Evolutionary conservation across 2,797 vertebrate species (phyloP), one percentile per base, ranked within the genome.

Genomic region (Mormyrus hasselquistii): DNA sequence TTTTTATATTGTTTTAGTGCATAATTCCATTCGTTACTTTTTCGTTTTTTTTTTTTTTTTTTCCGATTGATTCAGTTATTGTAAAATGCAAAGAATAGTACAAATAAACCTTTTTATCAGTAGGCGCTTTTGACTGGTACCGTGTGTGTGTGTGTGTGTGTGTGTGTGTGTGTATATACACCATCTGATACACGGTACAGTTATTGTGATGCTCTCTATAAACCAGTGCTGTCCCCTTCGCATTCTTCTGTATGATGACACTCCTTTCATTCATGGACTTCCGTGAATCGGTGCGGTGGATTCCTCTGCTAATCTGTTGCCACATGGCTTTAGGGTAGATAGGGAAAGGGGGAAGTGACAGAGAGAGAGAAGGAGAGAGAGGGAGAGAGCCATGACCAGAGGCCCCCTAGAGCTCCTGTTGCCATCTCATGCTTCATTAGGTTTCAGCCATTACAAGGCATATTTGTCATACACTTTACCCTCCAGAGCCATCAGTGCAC

Each of bases 401-500:
- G 62, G 50, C 84, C 86, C 85, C 89, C 65, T 65, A n/a, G 41
- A 73, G 89, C 47, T 76, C 44, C 57, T 69, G n/a, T 69, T 88
- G 89, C 47, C 88, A 25, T 76, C 89, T 91, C 85, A 83, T 69
- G 88, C 88, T 91, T 91, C 89, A 91, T 91, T 89, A 89, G 87
- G 84, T 57, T 76, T 83, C 57, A 76, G 86, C 83, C 85, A 76
- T 79, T 91, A 90, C 88, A 73, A 87, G 62, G 89, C 82, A 85
- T 90, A 88, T 90, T 90, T 91, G 89, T 90, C 76, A 89, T 88
- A 88, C 76, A 90, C 92, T 93, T 94, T 93, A 92, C 92, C 91
- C 89, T 83, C 88, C 22, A 44, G 73, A 90, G 89, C 79, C 88
- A 84, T 88, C 73, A 82, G 47, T 82, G 88, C 84, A 88, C 79